Base-by-base conservation (phyloP, 2,888 invertebrate genomes). In the Torymus auratus region DNA sequence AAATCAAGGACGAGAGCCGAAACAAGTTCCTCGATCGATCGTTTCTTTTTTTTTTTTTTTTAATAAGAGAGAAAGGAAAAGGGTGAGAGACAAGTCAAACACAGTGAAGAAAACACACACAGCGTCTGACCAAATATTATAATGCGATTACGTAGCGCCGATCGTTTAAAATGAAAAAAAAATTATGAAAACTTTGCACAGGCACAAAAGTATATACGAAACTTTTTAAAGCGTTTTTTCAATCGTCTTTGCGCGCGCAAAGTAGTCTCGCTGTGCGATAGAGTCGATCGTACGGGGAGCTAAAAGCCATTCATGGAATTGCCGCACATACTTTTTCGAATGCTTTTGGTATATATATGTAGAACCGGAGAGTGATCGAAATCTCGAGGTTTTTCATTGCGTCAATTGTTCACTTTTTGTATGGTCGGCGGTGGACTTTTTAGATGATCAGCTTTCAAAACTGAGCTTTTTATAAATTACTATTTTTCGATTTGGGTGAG, bases 1-100 rank as follows among this genome's bases (percentile, higher is more conserved):
- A 20, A 12, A 53, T 41, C 11, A 60, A 11, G 14, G 52, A 70
- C 50, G 58, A 70, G 50, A 17, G 50, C 56, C 10, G n/a, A 15
- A 15, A 69, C 2, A 74, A 79, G 73, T 79, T 79, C 74, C 74
- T 79, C 62, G 60, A 79, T 78, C 60, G 61, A 78, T 62, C 56
- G 65, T 62, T 60, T 58, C 13, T 69, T 60, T 71, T 61, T 71
- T 58, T 17, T 20, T 7, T 41, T 41, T 41, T 41, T 41, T 41
- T 41, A 41, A 41, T 4, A 41, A 41, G 41, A 41, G 41, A 41
- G 41, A 41, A 5, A 41, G 41, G 7, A n/a, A 23, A 50, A 15
- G 23, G 13, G 41, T 2, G 50, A 11, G 14, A 14, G 15, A 55
- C 15, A 2, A 53, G 52, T 53, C 20, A 28, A 13, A 65, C 17